Evolutionary conservation across 2,888 invertebrate genomes (phyloP).

Genomic region (Tenthredo distinguenda): DNA sequence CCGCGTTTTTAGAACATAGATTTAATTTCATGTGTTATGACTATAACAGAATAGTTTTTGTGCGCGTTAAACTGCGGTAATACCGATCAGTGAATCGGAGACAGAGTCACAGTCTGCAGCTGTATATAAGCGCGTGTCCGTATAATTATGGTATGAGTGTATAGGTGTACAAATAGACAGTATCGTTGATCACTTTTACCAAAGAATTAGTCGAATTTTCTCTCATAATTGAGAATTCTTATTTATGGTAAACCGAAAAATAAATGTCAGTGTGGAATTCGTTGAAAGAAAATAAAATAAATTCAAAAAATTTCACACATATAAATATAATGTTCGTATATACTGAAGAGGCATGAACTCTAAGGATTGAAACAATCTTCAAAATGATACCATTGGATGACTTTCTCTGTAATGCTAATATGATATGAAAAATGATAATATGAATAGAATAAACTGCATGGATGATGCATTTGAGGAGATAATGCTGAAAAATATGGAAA

Average conservation of each 20-base stretch:
- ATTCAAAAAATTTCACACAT: neutral
- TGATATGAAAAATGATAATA: neutral
- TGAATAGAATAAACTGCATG: neutral
- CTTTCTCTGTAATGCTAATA: neutral
- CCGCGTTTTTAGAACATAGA: neutral
- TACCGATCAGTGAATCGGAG: neutral
- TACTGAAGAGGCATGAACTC: neutral
- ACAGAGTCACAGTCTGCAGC: slow-evolving; percentile 12
- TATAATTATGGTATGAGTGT: neutral
- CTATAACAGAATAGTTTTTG: neutral
- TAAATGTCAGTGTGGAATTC: neutral
- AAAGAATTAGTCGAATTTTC: neutral
- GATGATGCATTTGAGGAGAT: neutral
- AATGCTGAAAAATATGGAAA: neutral
- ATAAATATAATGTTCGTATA: neutral
- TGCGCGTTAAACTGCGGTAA: neutral
- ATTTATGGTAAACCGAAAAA: neutral
- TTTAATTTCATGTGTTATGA: neutral
- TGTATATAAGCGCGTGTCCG: slow-evolving; percentile 23
- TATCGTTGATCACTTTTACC: neutral
- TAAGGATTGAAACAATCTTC: neutral
- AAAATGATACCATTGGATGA: neutral
- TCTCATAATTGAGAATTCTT: neutral
- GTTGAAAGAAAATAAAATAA: neutral
- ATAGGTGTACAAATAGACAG: neutral